A percentile compares a stretch with the other conserved stretches of the same genome.
These are phyloP conservation scores for Pomatorhinus ruficollis DNA, from an alignment of 2,113 vertebrate species.

Conservation along the genomic window DNA sequence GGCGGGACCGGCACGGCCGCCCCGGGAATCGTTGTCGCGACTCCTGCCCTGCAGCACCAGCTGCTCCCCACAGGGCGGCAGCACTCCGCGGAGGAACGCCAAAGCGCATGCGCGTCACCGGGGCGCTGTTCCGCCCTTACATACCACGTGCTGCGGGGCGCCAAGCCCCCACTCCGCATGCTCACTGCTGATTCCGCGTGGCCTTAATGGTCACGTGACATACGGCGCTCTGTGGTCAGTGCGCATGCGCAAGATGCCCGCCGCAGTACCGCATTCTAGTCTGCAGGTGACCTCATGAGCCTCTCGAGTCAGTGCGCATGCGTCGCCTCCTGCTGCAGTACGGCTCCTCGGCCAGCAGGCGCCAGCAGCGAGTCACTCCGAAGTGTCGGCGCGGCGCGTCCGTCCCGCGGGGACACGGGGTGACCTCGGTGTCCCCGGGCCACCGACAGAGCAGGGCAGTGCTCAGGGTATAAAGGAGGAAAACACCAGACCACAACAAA, in stretches of 20 bases:
- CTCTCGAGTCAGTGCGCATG: rapidly evolving
- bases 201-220: rapidly evolving
- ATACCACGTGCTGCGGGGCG: rapidly evolving
- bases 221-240: rapidly evolving
- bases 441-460: neutral
- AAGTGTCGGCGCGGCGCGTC: neutral
- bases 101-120: rapidly evolving
- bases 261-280: rapidly evolving
- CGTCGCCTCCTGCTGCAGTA: rapidly evolving
- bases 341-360: rapidly evolving
- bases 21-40: rapidly evolving
- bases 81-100: rapidly evolving
- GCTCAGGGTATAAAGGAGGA: too few relatives aligned
- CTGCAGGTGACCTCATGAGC: rapidly evolving
- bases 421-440: neutral
- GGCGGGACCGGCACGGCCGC: neutral
- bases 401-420: neutral
- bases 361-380: neutral
- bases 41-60: neutral
- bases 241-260: rapidly evolving
- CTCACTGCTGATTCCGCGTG: rapidly evolving
- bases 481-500: neutral
- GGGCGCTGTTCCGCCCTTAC: rapidly evolving
- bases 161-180: rapidly evolving
- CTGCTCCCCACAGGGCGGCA: neutral